phyloP scores from a whole-genome alignment of 2,797 vertebrate species.

The Hydrocynus forskahlii region DNA sequence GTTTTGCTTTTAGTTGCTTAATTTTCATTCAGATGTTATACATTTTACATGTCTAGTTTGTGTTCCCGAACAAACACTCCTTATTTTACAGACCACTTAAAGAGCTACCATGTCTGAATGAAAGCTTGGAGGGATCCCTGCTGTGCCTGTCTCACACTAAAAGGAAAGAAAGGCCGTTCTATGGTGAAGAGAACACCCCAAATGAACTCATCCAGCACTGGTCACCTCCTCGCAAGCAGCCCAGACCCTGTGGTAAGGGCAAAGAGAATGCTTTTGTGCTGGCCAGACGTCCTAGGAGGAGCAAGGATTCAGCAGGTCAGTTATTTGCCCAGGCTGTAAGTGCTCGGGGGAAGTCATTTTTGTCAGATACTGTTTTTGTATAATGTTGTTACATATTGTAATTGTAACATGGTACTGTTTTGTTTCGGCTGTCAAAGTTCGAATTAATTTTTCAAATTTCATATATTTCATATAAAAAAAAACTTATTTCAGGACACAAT shows the following conservation, averaged over 20 bases:
- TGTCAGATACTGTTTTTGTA: background rate
- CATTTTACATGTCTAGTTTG: background rate
- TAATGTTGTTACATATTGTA: no score
- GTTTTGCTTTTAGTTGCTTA: background rate
- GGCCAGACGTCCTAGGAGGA: slow-evolving; percentile 76
- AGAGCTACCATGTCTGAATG: slow-evolving; percentile 76
- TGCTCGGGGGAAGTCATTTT: background rate
- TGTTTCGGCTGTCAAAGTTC: no score
- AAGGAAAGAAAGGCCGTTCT: slow-evolving; percentile 69
- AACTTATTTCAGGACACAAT: no score
- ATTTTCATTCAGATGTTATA: background rate
- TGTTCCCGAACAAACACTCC: background rate
- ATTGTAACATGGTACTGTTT: no score
- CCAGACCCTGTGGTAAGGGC: slow-evolving; percentile 63
- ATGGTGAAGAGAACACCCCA: slow-evolving; percentile 80
- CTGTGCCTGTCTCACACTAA: slow-evolving; percentile 75
- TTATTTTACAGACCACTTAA: slow-evolving; percentile 74
- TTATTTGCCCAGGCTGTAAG: background rate
- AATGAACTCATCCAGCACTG: slow-evolving; percentile 79
- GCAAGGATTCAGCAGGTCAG: slow-evolving; percentile 61
- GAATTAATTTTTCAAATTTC: no score
- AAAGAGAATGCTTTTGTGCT: slow-evolving; percentile 81
- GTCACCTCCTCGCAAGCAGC: slow-evolving; percentile 78
- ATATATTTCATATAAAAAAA: no score
- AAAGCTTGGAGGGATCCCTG: slow-evolving; percentile 75